Base-by-base conservation (phyloP, 2,888 invertebrate genomes). In the Meteorus colon region DNA sequence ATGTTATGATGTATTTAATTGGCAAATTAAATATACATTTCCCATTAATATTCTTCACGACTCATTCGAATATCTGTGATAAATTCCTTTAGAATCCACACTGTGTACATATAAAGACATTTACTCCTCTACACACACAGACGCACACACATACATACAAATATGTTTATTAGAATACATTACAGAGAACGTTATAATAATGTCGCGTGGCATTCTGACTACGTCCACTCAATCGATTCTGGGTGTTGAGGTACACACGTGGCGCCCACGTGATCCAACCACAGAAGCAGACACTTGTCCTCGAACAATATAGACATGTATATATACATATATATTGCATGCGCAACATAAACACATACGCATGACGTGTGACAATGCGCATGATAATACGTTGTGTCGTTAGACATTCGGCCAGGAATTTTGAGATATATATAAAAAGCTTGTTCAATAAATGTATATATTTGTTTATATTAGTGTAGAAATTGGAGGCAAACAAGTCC, bases 271-370 rank as follows among this genome's bases (percentile, higher is more conserved):
- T 70, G 70, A 70, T 70, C 70, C 41, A 37, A 70, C 59, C 55
- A 12, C 70, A 59, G 37, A 70, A 45, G 34, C 75, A 70, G 45
- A 27, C 75, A 76, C 75, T 72, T 72, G 75, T 76, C 72, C 75
- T 76, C 72, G 75, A 62, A 48, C 59, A 48, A 66, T 60, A 71
- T 45, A n/a, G 27, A 27, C 14, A 72, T 31, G 41, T 66, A 24
- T 48, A 59, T 45, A 68, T 75, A 66, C 59, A 55, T 51, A 45
- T 71, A 41, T 12, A 41, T 41, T 12, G 12, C 3, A 41, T 41
- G 41, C 41, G 12, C 12, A 12, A 12, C 41, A 41, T 41, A 8
- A 8, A 41, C 12, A 41, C 41, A 48, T 48, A 48, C 16, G n/a
- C 8, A 12, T 41, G 8, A n/a, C n/a, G 48, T 48, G 45, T 16